Base-by-base conservation (phyloP, 2,113 vertebrate species). In the Harpagus bidentatus region DNA sequence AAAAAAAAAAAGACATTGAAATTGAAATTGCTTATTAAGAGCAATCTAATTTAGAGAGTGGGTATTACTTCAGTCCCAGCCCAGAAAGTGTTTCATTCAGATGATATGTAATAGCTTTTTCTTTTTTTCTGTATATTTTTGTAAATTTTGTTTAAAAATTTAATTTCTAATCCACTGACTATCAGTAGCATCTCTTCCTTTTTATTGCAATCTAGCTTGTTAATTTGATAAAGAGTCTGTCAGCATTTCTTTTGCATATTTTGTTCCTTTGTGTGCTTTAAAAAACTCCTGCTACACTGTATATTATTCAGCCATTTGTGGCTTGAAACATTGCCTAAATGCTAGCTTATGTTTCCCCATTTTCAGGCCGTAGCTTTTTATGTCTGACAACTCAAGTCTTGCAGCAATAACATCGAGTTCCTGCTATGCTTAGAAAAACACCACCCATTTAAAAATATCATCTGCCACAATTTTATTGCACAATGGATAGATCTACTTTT, bases 241-340 rank as follows among this genome's bases (percentile, higher is more conserved):
- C 55, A 72, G 58, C 48, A 42, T 90, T 93, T 92, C 32, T 83
- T 78, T 73, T 72, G 40, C 40, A 15, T 77, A 72, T 87, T 82
- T 90, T 63, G 9, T 87, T 90, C 83, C 70, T 91, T 85, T 67
- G 40, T 91, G 88, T 82, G 62, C 74, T 87, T 82, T 70, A 66
- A 89, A 81, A 92, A 56, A 17, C 62, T 94, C 50, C 32, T 62
- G 25, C 36, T 69, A 25, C 7, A 4, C 45, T 80, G 28, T 94
- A 26, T 79, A 28, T 89, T 82, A 50, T 91, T 80, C 69, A 89
- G 23, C 71, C 88, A 50, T 94, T 93, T 97, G 93, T 95, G 89
- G 74, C 93, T 95, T 96, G 91, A 96, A 95, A 82, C 84, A 16
- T 14, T 95, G 89, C 95, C 84, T 94, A 95, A 87, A 81, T 90